A percentile compares a stretch with the other conserved stretches of the same genome.
Evolutionary conservation across 2,113 vertebrate genomes (phyloP).

Genomic region (Argyrosomus japonicus): DNA sequence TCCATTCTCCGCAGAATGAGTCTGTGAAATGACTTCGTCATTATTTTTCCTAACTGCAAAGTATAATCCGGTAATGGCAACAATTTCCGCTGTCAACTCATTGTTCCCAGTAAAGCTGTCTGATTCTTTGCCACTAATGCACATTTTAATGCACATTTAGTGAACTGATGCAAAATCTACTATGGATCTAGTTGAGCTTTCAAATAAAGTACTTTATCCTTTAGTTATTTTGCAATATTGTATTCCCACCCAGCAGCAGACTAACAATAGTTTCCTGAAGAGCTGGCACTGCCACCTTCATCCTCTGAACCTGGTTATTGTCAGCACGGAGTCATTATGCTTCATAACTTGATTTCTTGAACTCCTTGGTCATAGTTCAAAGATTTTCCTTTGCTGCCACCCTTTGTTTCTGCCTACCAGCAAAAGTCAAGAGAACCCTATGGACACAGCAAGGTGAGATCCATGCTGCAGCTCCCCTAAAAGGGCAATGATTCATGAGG

Average conservation of each 20-base stretch:
- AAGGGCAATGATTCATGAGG: constrained; percentile 83
- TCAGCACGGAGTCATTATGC: constrained; percentile 17
- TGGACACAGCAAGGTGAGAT: constrained; percentile 75
- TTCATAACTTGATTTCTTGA: constrained; percentile 42
- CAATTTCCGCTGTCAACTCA: no score
- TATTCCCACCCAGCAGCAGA: neutral
- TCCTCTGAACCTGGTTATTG: constrained; percentile 23
- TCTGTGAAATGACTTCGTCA: no score
- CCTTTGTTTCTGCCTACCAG: constrained; percentile 62
- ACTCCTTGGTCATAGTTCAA: constrained; percentile 42
- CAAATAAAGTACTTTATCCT: neutral
- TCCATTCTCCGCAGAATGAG: no score
- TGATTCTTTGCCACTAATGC: neutral
- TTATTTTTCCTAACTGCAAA: neutral
- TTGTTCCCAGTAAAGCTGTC: neutral
- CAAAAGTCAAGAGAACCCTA: constrained; percentile 61
- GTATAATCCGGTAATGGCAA: neutral
- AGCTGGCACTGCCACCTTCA: neutral
- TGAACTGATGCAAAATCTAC: neutral
- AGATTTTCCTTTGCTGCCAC: constrained; percentile 27
- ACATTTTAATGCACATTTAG: neutral
- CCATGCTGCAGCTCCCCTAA: constrained; percentile 72
- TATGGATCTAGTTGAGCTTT: constrained; percentile 8
- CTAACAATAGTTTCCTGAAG: neutral
- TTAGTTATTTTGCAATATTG: neutral